Conservation (phyloP, 2,113 vertebrate species). For the Pedionomus torquatus region DNA sequence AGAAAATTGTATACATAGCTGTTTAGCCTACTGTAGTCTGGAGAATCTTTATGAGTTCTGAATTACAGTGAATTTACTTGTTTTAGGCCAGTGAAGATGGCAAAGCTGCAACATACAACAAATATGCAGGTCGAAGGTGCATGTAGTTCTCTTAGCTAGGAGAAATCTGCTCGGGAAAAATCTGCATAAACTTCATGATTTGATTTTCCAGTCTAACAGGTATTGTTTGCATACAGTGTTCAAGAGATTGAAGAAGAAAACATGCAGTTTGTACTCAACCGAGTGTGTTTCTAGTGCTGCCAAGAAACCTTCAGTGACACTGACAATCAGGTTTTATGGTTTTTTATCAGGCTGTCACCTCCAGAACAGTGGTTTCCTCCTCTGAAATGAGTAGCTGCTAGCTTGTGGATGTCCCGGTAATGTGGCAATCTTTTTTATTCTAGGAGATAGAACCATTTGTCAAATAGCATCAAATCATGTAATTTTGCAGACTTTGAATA, state of each 20-base stretch:
- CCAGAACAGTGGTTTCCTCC: background rate
- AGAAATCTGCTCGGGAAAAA: background rate
- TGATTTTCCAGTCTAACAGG: background rate
- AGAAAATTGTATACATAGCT: background rate
- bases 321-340: background rate
- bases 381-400: background rate
- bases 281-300: background rate
- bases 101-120: background rate
- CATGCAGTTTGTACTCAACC: background rate
- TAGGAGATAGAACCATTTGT: background rate
- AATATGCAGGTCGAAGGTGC: background rate
- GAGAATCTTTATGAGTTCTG: background rate
- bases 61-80: background rate
- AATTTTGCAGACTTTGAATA: background rate
- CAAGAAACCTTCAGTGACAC: background rate
- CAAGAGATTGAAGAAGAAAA: background rate
- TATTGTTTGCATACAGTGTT: background rate
- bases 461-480: background rate
- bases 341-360: background rate
- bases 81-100: background rate
- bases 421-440: background rate
- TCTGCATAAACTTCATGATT: background rate
- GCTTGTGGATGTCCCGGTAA: background rate
- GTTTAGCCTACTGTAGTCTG: background rate
- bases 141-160: background rate